Conservation (phyloP, 1,140 invertebrate genomes). For the Chymomyza costata region DNA sequence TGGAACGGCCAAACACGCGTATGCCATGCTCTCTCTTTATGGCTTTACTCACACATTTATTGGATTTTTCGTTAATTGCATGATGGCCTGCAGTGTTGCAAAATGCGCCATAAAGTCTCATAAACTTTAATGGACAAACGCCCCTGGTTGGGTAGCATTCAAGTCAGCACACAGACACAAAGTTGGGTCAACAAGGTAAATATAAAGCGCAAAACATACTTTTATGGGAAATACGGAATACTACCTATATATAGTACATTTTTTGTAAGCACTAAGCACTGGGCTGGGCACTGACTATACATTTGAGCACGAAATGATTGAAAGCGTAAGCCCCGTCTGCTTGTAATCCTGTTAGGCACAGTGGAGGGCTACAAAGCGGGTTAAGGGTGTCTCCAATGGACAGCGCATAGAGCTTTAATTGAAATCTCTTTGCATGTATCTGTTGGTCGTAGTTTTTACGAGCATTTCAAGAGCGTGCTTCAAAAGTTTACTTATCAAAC, state of each 20-base stretch:
- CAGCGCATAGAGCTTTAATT: conserved; percentile 42
- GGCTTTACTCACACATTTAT: conserved; percentile 33
- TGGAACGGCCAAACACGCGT: too few relatives aligned
- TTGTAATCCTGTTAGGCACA: conserved; percentile 39
- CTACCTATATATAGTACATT: too few relatives aligned
- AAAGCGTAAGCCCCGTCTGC: conserved; percentile 26
- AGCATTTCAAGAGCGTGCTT: conserved; percentile 62
- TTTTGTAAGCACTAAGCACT: background rate
- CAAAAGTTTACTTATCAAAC: too few relatives aligned
- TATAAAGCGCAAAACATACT: conserved; percentile 13
- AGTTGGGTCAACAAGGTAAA: conserved; percentile 39
- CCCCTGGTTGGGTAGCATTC: too few relatives aligned
- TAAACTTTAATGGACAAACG: conserved; percentile 39
- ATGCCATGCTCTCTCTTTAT: background rate
- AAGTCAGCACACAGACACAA: conserved; percentile 36
- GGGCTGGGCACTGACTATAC: conserved; percentile 49
- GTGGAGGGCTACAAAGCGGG: too few relatives aligned
- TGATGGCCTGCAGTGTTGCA: conserved; percentile 31
- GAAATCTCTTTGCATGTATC: conserved; percentile 51
- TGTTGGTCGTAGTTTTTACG: conserved; percentile 35
- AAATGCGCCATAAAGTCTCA: conserved; percentile 31
- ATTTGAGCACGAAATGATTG: conserved; percentile 43
- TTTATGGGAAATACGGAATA: background rate
- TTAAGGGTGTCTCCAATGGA: too few relatives aligned
- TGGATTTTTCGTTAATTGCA: conserved; percentile 61